Percentiles rank a stretch among this genome's conserved stretches.
Conservation (phyloP, 2,888 invertebrate genomes). For the Aleiodes testaceus region DNA sequence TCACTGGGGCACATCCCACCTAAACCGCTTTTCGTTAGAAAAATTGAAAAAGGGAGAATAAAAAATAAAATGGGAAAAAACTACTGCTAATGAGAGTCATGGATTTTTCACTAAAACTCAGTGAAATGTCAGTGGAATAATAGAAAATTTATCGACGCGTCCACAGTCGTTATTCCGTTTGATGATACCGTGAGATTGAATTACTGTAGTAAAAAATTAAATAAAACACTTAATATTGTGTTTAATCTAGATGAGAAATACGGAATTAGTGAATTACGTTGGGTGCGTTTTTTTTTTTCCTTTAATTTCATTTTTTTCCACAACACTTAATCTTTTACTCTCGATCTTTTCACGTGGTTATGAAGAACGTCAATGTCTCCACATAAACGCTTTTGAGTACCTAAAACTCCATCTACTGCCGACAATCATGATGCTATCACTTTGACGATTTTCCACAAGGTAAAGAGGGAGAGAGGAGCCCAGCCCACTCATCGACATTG, state of each 20-base stretch:
- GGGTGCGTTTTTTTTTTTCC: not conserved
- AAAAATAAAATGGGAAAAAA: no score
- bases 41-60: slow-evolving; percentile 3
- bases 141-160: slow-evolving; percentile 39
- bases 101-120: slow-evolving; percentile 34
- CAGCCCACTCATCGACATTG: slow-evolving; percentile 5
- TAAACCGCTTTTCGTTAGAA: slow-evolving; percentile 8
- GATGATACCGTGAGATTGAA: slow-evolving; percentile 22
- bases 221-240: slow-evolving; percentile 5
- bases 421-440: slow-evolving; percentile 39
- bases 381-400: slow-evolving; percentile 9
- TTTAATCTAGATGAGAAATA: slow-evolving; percentile 15
- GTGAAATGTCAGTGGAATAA: slow-evolving; percentile 28
- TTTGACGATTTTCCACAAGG: not conserved
- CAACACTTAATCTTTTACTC: not conserved
- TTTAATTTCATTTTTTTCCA: no score
- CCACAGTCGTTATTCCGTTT: slow-evolving; percentile 12
- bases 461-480: not conserved
- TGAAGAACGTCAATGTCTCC: slow-evolving; percentile 6
- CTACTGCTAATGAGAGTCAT: slow-evolving; percentile 21
- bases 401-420: slow-evolving; percentile 2
- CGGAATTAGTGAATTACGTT: not conserved
- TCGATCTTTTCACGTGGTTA: not conserved
- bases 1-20: slow-evolving; percentile 48
- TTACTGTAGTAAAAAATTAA: not conserved